Percentiles rank a stretch among this genome's conserved stretches.
phyloP scores from a whole-genome alignment of 92 coral and sea anemone genomes.

The Epizoanthus fatuus region DNA sequence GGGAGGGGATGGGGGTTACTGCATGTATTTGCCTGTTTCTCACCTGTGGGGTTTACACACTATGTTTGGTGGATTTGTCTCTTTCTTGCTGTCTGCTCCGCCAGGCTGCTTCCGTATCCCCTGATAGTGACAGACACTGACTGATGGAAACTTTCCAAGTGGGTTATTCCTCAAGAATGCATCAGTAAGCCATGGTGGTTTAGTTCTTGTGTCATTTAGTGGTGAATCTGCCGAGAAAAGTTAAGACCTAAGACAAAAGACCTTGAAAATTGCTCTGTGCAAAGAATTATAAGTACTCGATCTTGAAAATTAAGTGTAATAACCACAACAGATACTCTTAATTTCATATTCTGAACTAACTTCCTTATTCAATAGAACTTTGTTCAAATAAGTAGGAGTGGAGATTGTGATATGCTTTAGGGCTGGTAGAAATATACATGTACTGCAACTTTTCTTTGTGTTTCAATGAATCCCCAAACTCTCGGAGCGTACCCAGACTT shows the following conservation, averaged over 20 bases:
- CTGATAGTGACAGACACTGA: conserved; percentile 10
- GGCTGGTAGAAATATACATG: too few species aligned
- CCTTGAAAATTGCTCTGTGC: neutral
- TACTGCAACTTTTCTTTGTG: too few species aligned
- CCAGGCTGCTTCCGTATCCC: conserved; percentile 35
- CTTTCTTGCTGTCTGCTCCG: conserved; percentile 21
- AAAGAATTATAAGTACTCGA: neutral
- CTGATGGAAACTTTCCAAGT: conserved; percentile 28
- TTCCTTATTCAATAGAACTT: too few species aligned
- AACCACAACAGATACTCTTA: too few species aligned
- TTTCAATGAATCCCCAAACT: too few species aligned
- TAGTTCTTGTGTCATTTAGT: conserved; percentile 2
- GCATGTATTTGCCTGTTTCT: neutral
- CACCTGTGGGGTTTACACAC: conserved; percentile 26
- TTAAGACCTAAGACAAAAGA: neutral
- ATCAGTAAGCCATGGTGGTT: conserved; percentile 37
- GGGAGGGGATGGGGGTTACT: too few species aligned
- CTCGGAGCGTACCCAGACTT: too few species aligned
- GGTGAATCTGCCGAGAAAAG: conserved; percentile 4
- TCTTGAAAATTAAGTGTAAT: too few species aligned
- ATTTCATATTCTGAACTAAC: too few species aligned
- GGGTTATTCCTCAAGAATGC: conserved; percentile 32
- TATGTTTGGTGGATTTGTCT: conserved; percentile 9
- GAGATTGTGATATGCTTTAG: too few species aligned
- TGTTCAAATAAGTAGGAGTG: too few species aligned